Evolutionary conservation across 2,888 invertebrate genomes (phyloP).

Genomic region (Molorchus minor): DNA sequence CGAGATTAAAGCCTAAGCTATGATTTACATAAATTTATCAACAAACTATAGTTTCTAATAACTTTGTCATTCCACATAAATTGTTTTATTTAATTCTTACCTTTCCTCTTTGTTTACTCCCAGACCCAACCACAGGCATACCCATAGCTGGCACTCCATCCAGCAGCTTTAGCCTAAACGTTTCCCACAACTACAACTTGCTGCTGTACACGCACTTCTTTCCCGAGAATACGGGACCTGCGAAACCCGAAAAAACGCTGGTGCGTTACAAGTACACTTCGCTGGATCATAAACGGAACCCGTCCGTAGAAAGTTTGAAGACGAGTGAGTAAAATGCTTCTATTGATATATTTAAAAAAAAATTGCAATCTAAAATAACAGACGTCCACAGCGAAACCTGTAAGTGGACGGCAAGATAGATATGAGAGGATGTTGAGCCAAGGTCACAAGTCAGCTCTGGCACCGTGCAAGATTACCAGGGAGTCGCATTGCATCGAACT

Average conservation of each 20-base stretch:
- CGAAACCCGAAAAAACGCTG: slow-evolving; percentile 39
- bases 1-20: too few species aligned
- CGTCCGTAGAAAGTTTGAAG: slow-evolving; percentile 47
- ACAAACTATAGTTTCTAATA: too few species aligned
- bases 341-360: too few species aligned
- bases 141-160: slow-evolving; percentile 72
- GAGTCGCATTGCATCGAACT: slow-evolving; percentile 55
- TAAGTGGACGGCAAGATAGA: slow-evolving; percentile 56
- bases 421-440: slow-evolving; percentile 61
- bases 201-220: slow-evolving; percentile 79
- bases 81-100: too few species aligned
- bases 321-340: too few species aligned
- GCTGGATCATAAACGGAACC: slow-evolving; percentile 51
- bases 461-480: slow-evolving; percentile 59
- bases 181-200: slow-evolving; percentile 80
- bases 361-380: too few species aligned
- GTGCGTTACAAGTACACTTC: slow-evolving; percentile 40
- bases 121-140: slow-evolving; percentile 79
- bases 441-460: slow-evolving; percentile 58
- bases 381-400: slow-evolving; percentile 15
- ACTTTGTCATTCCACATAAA: too few species aligned
- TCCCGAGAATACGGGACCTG: slow-evolving; percentile 64
- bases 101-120: too few species aligned
- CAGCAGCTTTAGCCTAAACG: slow-evolving; percentile 68
- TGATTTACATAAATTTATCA: too few species aligned